Conservation (phyloP, 2,888 invertebrate species). For the Agrenia bidenticulata region DNA sequence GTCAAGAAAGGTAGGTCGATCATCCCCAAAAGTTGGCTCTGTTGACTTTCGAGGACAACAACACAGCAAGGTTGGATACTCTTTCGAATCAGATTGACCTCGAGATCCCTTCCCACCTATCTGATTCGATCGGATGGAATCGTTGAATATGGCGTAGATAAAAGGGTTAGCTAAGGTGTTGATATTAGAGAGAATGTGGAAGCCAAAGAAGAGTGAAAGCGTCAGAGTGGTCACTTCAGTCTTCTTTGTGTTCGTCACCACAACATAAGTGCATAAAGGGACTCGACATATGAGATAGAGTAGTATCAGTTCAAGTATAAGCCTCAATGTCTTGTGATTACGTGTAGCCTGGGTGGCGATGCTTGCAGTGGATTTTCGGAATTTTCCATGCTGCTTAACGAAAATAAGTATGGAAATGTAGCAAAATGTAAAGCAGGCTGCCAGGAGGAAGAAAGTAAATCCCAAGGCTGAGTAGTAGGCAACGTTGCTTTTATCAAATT, state of each 20-base stretch:
- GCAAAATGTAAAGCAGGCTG: constrained; percentile 37
- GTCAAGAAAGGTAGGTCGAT: not conserved
- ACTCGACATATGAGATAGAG: constrained; percentile 61
- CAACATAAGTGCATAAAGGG: constrained; percentile 62
- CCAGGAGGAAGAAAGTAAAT: constrained; percentile 22
- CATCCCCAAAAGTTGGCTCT: not conserved
- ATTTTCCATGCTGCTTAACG: constrained; percentile 35
- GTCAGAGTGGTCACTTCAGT: constrained; percentile 18
- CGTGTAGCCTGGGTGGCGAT: constrained; percentile 15
- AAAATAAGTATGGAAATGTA: constrained; percentile 46
- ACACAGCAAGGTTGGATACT: too few species aligned
- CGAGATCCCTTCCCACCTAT: not conserved
- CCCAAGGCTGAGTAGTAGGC: constrained; percentile 39
- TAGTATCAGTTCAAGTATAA: constrained; percentile 62
- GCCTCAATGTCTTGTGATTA: constrained; percentile 60
- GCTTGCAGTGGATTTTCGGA: not conserved
- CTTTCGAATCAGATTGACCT: not conserved
- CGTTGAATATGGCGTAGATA: constrained; percentile 64
- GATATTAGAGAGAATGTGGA: constrained; percentile 60
- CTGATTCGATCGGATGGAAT: constrained; percentile 50
- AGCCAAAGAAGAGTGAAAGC: constrained; percentile 57
- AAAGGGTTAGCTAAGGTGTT: constrained; percentile 64
- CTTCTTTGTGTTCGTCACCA: constrained; percentile 54
- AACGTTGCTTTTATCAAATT: constrained; percentile 28
- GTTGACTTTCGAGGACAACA: not conserved